phyloP scores from a whole-genome alignment of 2,113 vertebrate genomes.

The Oceanites oceanicus region DNA sequence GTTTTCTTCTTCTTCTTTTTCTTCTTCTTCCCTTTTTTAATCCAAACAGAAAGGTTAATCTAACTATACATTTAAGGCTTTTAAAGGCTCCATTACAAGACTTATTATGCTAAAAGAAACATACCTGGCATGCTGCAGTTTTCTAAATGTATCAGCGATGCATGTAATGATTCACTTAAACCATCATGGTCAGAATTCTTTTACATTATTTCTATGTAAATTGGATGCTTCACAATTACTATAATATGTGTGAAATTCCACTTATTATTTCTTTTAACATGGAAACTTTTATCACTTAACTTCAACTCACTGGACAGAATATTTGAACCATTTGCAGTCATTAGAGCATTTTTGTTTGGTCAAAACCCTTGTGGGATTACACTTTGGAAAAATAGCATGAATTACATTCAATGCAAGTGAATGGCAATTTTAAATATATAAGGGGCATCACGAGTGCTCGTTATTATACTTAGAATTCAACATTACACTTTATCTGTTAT shows the following conservation, averaged over 20 bases:
- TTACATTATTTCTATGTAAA: conserved; percentile 88
- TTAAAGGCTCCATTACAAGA: conserved; percentile 87
- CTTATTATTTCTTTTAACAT: conserved; percentile 86
- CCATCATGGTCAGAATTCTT: conserved; percentile 82
- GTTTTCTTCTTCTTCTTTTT: conserved; percentile 52
- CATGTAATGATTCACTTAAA: conserved; percentile 88
- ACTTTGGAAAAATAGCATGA: conserved; percentile 71
- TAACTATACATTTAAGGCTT: conserved; percentile 85
- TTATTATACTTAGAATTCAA: conserved; percentile 73
- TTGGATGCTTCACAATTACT: conserved; percentile 88
- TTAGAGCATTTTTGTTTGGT: conserved; percentile 82
- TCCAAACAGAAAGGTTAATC: conserved; percentile 85
- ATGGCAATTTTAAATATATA: conserved; percentile 79
- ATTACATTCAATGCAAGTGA: conserved; percentile 76
- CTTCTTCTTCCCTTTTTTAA: conserved; percentile 28
- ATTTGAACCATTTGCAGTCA: conserved; percentile 82
- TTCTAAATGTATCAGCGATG: conserved; percentile 82
- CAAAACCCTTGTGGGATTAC: conserved; percentile 76
- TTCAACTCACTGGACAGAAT: conserved; percentile 80
- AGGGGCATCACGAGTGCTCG: conserved; percentile 71
- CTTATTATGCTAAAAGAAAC: conserved; percentile 84
- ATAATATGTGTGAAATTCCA: conserved; percentile 87
- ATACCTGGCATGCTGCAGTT: conserved; percentile 76
- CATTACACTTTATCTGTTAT: conserved; percentile 62
- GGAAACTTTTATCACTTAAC: conserved; percentile 83